Percentiles rank a stretch among this genome's conserved stretches.
Conservation (phyloP, 92 coral and sea anemone species). For the Porites cylindrica region DNA sequence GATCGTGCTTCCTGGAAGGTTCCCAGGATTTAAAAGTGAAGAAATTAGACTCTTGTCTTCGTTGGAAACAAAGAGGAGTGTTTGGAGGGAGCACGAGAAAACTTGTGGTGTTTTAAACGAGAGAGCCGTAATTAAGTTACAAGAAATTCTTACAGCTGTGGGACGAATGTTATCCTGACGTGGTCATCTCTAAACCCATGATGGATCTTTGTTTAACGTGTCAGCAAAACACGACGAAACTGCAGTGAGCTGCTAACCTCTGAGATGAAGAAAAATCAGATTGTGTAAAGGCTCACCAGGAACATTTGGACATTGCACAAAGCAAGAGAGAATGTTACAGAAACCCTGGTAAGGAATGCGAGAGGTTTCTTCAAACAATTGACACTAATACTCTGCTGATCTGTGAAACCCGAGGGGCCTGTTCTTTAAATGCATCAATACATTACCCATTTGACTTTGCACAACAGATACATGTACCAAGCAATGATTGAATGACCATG, state of each 20-base stretch:
- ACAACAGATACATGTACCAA: no score
- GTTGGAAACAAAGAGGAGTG: not conserved
- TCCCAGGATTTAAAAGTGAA: conserved; percentile 4
- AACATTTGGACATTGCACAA: conserved; percentile 7
- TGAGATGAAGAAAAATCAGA: not conserved
- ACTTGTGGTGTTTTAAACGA: conserved; percentile 18
- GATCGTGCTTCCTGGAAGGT: conserved; percentile 39
- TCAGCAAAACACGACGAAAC: conserved; percentile 48
- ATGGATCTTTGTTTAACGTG: conserved; percentile 30
- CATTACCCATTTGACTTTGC: no score
- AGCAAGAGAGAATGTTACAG: conserved; percentile 34
- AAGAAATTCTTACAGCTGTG: conserved; percentile 12
- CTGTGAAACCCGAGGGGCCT: conserved; percentile 10
- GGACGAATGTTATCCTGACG: not conserved
- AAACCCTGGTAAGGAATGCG: no score
- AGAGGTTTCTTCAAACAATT: not conserved
- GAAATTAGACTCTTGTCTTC: no score
- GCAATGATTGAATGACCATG: no score
- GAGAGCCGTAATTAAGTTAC: not conserved
- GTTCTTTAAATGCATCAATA: conserved; percentile 18
- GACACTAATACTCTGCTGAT: not conserved
- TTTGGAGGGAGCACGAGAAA: conserved; percentile 21
- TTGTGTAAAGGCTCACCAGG: conserved; percentile 14
- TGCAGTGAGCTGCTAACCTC: not conserved
- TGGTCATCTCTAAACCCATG: conserved; percentile 37